Percentiles rank a stretch among this genome's conserved stretches.
Evolutionary conservation across 2,888 invertebrate species (phyloP).

Genomic region (Tachina lurida): DNA sequence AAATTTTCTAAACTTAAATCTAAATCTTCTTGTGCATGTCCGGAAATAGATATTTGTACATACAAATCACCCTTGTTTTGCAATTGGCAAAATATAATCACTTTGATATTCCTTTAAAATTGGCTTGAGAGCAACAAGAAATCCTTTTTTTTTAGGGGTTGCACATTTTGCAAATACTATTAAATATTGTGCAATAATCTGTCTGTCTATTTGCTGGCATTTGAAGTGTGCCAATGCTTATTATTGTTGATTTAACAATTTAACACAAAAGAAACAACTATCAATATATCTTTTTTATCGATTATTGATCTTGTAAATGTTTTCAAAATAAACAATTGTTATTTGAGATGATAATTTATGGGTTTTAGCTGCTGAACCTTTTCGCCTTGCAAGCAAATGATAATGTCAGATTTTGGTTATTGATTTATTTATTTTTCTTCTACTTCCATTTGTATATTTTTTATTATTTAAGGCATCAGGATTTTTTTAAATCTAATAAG

Average conservation of each 20-base stretch:
- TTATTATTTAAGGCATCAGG: background rate
- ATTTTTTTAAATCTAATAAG: background rate
- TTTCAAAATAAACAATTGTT: conserved; percentile 27
- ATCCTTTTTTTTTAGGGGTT: conserved; percentile 22
- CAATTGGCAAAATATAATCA: conserved; percentile 6
- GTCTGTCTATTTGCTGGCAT: background rate
- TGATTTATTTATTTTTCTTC: background rate
- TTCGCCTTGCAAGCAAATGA: background rate
- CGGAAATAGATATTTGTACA: background rate
- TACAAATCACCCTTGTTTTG: conserved; percentile 22
- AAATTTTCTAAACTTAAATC: conserved; percentile 3
- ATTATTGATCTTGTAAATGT: conserved; percentile 26
- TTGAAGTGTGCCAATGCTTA: conserved; percentile 46
- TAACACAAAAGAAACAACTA: conserved; percentile 18
- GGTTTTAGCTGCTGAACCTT: background rate
- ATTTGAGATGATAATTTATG: conserved; percentile 17
- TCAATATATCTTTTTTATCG: conserved; percentile 31
- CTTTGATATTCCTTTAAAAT: conserved; percentile 5
- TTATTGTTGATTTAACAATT: conserved; percentile 42
- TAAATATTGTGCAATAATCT: conserved; percentile 26
- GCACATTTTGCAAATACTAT: conserved; percentile 18
- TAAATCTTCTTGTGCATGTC: background rate
- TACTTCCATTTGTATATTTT: no score
- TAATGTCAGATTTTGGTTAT: conserved; percentile 12
- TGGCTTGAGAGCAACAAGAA: background rate